A percentile compares a stretch with the other conserved stretches of the same genome.
These are phyloP conservation scores for Bilobella aurantiaca DNA, from an alignment of 1,140 invertebrate species.

Conservation along the genomic window DNA sequence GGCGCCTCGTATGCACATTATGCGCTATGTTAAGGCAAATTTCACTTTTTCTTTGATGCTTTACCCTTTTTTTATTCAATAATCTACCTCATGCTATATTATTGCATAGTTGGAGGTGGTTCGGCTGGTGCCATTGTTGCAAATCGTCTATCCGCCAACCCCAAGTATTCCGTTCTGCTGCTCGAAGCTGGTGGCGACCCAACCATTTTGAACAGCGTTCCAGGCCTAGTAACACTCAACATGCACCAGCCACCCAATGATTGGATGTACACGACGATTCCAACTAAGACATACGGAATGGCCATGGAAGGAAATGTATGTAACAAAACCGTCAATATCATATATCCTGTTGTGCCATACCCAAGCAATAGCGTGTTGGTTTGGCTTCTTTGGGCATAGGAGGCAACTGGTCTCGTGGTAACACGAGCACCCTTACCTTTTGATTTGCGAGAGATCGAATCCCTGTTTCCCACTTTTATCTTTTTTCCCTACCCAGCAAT, in stretches of 20 bases:
- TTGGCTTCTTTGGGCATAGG: too few relatives aligned
- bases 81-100: background rate
- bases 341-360: too few relatives aligned
- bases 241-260: slow-evolving; percentile 15
- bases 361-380: too few relatives aligned
- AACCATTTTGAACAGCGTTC: background rate
- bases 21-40: too few relatives aligned
- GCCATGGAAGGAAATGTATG: slow-evolving; percentile 4
- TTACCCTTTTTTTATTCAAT: background rate
- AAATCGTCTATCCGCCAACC: slow-evolving; percentile 13
- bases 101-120: slow-evolving; percentile 18
- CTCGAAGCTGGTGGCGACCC: slow-evolving; percentile 23
- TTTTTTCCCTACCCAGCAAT: too few relatives aligned
- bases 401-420: too few relatives aligned
- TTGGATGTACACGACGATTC: slow-evolving; percentile 18
- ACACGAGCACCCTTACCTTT: too few relatives aligned
- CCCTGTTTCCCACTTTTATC: too few relatives aligned
- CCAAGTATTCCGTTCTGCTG: slow-evolving; percentile 7
- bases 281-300: slow-evolving; percentile 2
- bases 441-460: too few relatives aligned
- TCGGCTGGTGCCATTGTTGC: slow-evolving; percentile 17
- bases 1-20: too few relatives aligned
- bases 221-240: slow-evolving; percentile 4
- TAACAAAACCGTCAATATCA: too few relatives aligned
- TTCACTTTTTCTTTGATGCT: too few relatives aligned